Conservation (phyloP, 2,113 vertebrate species). For the Tetrax tetrax region DNA sequence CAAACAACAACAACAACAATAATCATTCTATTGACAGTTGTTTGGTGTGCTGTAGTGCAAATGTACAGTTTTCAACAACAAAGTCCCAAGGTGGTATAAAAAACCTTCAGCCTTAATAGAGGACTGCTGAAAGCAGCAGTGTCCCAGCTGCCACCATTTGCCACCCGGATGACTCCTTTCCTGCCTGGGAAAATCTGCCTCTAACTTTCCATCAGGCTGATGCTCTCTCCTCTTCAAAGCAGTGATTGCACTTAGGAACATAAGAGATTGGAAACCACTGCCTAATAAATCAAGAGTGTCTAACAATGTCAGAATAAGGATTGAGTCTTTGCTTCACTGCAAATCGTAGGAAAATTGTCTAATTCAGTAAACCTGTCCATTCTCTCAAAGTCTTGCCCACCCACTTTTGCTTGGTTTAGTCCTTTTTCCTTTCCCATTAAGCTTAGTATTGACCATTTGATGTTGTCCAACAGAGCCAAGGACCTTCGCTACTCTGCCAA, state of each 20-base stretch:
- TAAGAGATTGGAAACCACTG: background rate
- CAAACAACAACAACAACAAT: background rate
- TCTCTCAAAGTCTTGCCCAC: background rate
- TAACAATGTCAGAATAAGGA: background rate
- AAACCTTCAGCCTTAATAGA: background rate
- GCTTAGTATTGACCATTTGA: background rate
- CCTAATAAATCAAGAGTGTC: background rate
- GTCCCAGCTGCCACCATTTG: background rate
- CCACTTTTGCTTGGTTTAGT: background rate
- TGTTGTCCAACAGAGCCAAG: background rate
- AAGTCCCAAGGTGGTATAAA: background rate
- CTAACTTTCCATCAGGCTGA: background rate
- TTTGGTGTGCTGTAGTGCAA: background rate
- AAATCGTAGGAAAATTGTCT: background rate
- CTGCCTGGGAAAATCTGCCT: fast-evolving
- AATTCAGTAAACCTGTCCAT: background rate
- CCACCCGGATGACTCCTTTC: background rate
- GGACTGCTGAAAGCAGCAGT: background rate
- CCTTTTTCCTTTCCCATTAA: background rate
- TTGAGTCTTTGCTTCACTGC: background rate
- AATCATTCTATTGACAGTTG: background rate
- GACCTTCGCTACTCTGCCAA: background rate
- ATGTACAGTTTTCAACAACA: background rate
- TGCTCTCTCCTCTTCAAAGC: background rate
- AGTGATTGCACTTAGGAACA: background rate